These are phyloP conservation scores for Candoia aspera DNA, from an alignment of 2,113 vertebrate species.

Conservation along the genomic window DNA sequence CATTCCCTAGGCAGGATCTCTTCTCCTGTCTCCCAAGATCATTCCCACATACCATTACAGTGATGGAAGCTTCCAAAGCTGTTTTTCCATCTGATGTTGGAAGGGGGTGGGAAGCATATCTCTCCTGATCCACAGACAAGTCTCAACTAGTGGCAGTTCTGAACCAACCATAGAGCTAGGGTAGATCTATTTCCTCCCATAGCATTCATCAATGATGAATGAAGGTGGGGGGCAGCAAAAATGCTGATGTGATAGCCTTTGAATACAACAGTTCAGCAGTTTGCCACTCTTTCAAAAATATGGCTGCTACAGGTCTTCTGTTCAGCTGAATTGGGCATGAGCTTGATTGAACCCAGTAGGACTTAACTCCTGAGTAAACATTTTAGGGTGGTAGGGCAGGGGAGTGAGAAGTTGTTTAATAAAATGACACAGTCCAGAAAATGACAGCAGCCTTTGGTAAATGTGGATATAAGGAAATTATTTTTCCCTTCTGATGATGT, in stretches of 20 bases:
- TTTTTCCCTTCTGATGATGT: neutral
- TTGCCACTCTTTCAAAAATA: neutral
- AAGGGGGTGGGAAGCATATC: neutral
- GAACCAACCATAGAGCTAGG: neutral
- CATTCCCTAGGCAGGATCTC: too few relatives aligned
- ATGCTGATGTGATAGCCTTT: neutral
- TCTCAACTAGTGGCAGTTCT: neutral
- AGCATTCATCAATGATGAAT: neutral
- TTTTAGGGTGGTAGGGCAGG: neutral
- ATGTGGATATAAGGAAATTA: neutral
- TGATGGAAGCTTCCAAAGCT: neutral
- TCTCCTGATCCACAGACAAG: neutral
- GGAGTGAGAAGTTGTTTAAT: neutral
- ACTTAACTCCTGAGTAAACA: neutral
- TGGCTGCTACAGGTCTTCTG: neutral
- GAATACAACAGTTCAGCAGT: neutral
- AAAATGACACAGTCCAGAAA: neutral
- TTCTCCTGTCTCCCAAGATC: too few relatives aligned
- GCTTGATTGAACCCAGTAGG: neutral
- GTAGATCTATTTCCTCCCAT: neutral
- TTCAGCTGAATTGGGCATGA: neutral
- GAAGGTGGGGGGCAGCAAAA: neutral
- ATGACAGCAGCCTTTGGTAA: neutral
- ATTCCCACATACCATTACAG: too few relatives aligned
- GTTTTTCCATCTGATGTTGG: neutral